Evolutionary conservation across 2,797 vertebrate species (phyloP).

Genomic region (Apodemus agrarius): DNA sequence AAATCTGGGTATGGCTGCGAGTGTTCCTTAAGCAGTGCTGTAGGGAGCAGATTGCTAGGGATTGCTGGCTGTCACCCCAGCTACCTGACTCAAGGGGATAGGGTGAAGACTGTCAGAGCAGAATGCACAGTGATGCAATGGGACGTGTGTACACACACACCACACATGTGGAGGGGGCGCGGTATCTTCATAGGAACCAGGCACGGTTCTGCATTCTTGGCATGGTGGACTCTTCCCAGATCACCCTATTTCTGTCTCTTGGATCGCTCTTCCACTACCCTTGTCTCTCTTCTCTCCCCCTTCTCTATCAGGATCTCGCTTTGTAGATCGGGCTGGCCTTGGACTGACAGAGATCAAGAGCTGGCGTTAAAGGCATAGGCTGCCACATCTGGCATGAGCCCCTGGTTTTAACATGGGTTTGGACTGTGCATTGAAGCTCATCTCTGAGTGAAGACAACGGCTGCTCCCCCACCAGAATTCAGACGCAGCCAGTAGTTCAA

Average conservation of each 20-base stretch:
- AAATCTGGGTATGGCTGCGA: background rate
- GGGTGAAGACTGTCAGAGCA: background rate
- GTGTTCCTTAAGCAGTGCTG: background rate
- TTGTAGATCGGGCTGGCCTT: background rate
- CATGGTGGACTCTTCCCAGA: background rate
- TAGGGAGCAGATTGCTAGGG: background rate
- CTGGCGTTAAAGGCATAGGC: background rate
- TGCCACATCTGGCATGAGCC: background rate
- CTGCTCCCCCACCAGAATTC: background rate
- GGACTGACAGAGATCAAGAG: background rate
- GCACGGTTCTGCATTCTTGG: background rate
- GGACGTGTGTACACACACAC: background rate
- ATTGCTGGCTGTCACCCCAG: background rate
- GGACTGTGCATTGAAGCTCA: background rate
- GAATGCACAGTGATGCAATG: background rate
- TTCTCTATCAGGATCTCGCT: background rate
- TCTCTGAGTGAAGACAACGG: background rate
- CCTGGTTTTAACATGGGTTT: background rate
- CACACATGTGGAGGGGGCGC: background rate
- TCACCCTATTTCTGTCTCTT: background rate
- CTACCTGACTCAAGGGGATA: background rate
- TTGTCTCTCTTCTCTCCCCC: too few species aligned
- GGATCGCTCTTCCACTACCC: background rate
- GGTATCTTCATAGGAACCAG: background rate
- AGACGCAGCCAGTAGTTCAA: background rate